Evolutionary conservation across 1,140 invertebrate genomes (phyloP).

Genomic region (Carposina sasakii): DNA sequence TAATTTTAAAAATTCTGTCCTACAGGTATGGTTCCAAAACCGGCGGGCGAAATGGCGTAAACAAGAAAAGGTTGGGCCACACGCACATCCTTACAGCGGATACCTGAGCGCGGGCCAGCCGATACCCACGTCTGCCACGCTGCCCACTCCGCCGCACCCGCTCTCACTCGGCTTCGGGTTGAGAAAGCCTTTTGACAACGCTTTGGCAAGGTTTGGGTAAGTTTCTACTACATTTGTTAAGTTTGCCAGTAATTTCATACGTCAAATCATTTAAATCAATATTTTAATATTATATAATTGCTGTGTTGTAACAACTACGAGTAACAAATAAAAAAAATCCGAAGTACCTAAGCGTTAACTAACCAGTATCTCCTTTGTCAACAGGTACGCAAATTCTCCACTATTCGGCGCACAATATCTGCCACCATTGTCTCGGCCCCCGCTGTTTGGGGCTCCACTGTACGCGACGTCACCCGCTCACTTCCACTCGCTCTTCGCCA

Average conservation of each 20-base stretch:
- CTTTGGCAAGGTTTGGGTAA: slow-evolving; percentile 74
- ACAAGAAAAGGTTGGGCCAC: slow-evolving; percentile 95
- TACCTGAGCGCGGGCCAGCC: slow-evolving; percentile 79
- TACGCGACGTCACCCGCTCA: slow-evolving; percentile 79
- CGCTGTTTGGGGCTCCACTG: slow-evolving; percentile 76
- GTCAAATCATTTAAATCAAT: no score
- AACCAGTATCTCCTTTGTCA: slow-evolving; percentile 11
- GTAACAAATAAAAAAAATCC: no score
- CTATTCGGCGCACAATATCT: slow-evolving; percentile 73
- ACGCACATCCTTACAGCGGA: slow-evolving; percentile 91
- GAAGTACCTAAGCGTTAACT: no score
- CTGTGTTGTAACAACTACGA: no score
- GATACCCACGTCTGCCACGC: slow-evolving; percentile 73
- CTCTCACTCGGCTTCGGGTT: slow-evolving; percentile 81
- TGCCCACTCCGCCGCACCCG: slow-evolving; percentile 80
- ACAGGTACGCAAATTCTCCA: slow-evolving; percentile 55
- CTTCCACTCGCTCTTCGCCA: slow-evolving; percentile 90
- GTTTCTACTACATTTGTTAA: no score
- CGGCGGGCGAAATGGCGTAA: slow-evolving; percentile 93
- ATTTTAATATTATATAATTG: no score
- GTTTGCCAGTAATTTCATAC: no score
- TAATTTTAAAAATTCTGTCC: slow-evolving; percentile 18
- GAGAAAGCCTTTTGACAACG: slow-evolving; percentile 85
- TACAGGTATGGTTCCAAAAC: slow-evolving; percentile 96
- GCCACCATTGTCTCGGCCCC: slow-evolving; percentile 76